Base-by-base conservation (phyloP, 2,888 invertebrate genomes). In the Hydrotaea cyrtoneurina region DNA sequence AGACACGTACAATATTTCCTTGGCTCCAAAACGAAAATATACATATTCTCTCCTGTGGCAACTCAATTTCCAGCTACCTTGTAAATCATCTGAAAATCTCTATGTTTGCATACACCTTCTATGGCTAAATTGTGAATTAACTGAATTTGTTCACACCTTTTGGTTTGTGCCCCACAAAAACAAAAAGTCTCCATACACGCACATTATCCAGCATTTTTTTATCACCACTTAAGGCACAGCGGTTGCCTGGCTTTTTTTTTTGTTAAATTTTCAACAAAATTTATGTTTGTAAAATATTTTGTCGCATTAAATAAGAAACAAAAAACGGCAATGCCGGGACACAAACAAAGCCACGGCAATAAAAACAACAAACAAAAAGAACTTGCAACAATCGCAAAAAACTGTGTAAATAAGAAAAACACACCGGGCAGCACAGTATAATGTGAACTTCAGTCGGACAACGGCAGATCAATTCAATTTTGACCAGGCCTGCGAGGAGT, bases 281-380 rank as follows among this genome's bases (percentile, higher is more conserved):
- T 85, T 82, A 85, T 85, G 85, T 82, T 85, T 85, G 77, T 64
- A 82, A 85, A 85, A 85, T 85, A 85, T 85, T 85, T 85, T 85
- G 85, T 85, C 85, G 85, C 85, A 85, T 82, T 85, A 79, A 85
- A 82, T 69, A 82, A 74, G 69, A 82, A 82, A 80, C 82, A 82
- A 82, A 82, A 82, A 83, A 75, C 55, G 71, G 57, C 80, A 59
- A 78, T 77, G 77, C 69, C 71, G 64, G 46, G 57, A 71, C n/a
- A 64, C 7, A 36, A n/a, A n/a, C n/a, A n/a, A n/a, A 62, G 17
- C 15, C 2, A 72, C n/a, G n/a, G 77, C n/a, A 43, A 66, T 19
- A 36, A 59, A 46, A 71, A 19, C 15, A 43, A 8, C 17, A 23
- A 19, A 10, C 39, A 76, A 21, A 59, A 39, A 21, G 50, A 15